Base-by-base conservation (phyloP, 2,113 vertebrate genomes). In the Cricetomys ansorgei region DNA sequence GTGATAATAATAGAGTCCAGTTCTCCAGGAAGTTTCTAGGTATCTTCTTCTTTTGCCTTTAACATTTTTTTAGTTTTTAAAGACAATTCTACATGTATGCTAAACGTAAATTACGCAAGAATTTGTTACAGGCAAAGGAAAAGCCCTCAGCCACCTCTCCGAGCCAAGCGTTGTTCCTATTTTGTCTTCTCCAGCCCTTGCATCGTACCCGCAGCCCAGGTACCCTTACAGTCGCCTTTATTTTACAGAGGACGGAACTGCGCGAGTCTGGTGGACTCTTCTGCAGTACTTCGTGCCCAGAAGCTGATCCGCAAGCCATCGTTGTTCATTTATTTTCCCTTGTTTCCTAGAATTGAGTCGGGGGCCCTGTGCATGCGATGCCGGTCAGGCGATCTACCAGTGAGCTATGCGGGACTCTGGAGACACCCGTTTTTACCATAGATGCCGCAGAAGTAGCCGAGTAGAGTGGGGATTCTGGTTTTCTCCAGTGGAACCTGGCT, bases 281-380 rank as follows among this genome's bases (percentile, higher is more conserved):
- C 29, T n/a, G 15, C 13, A 29, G 37, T 0, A 1, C 29, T 40
- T n/a, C 11, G 7, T 2, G 65, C 21, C 11, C n/a, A 13, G 17
- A 50, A 6, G 6, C 3, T 27, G 29, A 21, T 15, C 79, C 59
- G 37, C 5, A 75, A 53, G 72, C 72, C 6, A 7, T 10, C 31
- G 25, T 69, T 7, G 1, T 21, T 25, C n/a, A n/a, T 69, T 40
- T 67, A 7, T 53, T 79, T 21, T n/a, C n/a, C 21, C 43, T 9
- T 73, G 23, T n/a, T 6, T 29, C 12, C 13, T 70, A 21, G 45
- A 29, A 4, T 27, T 53, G 29, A 65, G 9, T 25, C 29, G 3
- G 12, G n/a, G n/a, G 29, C 29, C 76, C 16, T 34, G 59, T 21
- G 21, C 1, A 7, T 6, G 29, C 45, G 3, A 1, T 45, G 23